A percentile compares a stretch with the other conserved stretches of the same genome.
These are phyloP conservation scores for Pseudorhombus dupliciocellatus DNA, from an alignment of 2,113 vertebrate species.

Conservation along the genomic window DNA sequence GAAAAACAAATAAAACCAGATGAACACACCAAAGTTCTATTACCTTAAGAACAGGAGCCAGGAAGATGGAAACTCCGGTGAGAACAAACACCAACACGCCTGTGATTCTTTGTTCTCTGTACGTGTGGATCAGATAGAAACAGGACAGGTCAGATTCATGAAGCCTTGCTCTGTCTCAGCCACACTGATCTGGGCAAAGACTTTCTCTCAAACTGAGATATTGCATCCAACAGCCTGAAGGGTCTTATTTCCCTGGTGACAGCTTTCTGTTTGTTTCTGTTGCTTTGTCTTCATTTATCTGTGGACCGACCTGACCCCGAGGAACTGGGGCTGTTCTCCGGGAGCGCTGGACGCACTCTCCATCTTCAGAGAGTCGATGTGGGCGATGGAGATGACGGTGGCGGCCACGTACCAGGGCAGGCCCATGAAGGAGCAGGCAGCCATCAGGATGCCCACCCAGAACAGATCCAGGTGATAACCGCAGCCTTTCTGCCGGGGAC, in stretches of 20 bases:
- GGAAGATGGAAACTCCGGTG: conserved; percentile 94
- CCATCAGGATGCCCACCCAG: conserved; percentile 96
- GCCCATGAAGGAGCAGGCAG: conserved; percentile 91
- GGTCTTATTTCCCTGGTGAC: background rate
- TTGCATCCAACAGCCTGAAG: background rate
- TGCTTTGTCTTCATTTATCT: background rate
- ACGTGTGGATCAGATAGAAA: conserved; percentile 27
- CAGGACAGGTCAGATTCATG: conserved; percentile 10
- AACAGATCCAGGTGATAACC: conserved; percentile 97
- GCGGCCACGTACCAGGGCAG: conserved; percentile 97
- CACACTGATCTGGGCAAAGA: background rate
- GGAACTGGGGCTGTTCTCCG: conserved; percentile 94
- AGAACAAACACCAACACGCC: conserved; percentile 94
- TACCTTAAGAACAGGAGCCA: conserved; percentile 95
- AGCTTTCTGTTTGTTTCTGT: background rate
- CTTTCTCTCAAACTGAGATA: background rate
- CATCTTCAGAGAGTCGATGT: conserved; percentile 98
- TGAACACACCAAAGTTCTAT: background rate
- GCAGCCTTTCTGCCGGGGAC: conserved; percentile 87
- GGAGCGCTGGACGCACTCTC: conserved; percentile 96
- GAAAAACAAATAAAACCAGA: too few relatives aligned
- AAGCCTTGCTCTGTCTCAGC: background rate
- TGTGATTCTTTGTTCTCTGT: conserved; percentile 90
- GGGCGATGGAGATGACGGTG: conserved; percentile 97
- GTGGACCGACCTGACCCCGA: conserved; percentile 90